Evolutionary conservation across 2,113 vertebrate genomes (phyloP).

Genomic region (Dipodomys spectabilis): DNA sequence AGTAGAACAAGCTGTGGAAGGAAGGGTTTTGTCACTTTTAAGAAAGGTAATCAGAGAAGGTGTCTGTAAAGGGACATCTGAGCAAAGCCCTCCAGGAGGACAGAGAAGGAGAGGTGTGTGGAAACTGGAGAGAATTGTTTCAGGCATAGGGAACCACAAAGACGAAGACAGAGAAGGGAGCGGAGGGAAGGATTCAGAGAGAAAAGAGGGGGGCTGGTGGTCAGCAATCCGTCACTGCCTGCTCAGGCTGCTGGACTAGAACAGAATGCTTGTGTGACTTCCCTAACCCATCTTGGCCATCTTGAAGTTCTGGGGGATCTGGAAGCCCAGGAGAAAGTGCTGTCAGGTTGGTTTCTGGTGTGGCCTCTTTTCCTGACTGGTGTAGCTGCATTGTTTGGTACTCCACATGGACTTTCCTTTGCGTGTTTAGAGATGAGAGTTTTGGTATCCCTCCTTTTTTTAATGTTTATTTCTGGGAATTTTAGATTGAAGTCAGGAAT

Average conservation of each 20-base stretch:
- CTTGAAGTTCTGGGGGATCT: background rate
- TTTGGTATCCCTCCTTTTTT: background rate
- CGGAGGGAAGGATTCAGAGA: background rate
- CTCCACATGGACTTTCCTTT: background rate
- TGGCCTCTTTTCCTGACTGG: background rate
- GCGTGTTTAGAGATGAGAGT: fast-evolving
- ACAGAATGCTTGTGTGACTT: too few species aligned
- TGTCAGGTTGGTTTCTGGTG: background rate
- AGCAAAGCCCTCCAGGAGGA: background rate
- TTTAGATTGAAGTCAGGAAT: too few species aligned
- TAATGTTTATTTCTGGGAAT: too few species aligned
- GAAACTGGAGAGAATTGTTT: too few species aligned
- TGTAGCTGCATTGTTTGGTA: too few species aligned
- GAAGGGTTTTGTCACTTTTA: background rate
- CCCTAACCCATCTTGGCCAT: background rate
- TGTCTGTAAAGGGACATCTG: background rate
- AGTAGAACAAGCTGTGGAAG: background rate
- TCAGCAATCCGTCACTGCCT: fast-evolving
- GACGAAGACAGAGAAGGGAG: background rate
- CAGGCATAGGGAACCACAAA: background rate
- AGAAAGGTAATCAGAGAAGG: background rate
- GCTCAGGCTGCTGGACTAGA: background rate
- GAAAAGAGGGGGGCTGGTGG: background rate
- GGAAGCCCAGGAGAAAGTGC: background rate
- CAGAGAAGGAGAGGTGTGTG: background rate